Evolutionary conservation across 2,797 vertebrate genomes (phyloP).

Genomic region (Meda fulgida): DNA sequence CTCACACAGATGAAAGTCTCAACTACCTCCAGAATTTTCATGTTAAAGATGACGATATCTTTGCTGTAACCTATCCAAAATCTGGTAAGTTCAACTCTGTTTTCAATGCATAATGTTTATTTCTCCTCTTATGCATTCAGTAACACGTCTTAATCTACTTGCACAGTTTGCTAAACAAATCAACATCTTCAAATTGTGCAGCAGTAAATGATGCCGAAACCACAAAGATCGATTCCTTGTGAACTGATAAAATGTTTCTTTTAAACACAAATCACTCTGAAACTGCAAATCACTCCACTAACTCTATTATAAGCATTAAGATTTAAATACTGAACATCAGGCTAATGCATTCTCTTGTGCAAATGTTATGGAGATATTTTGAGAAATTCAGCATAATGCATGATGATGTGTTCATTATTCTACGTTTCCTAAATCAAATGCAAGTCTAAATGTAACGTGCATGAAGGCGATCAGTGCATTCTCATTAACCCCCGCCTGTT

Average conservation of each 20-base stretch:
- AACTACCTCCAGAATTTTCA: conserved; percentile 64
- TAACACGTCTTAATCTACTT: not conserved
- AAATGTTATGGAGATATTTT: not conserved
- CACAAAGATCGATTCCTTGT: not conserved
- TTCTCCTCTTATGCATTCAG: not conserved
- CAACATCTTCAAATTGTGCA: not conserved
- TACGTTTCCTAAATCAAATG: not conserved
- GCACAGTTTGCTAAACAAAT: not conserved
- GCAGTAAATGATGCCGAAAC: not conserved
- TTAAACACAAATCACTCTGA: not conserved
- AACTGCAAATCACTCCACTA: not conserved
- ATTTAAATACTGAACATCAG: not conserved
- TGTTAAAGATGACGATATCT: conserved; percentile 71
- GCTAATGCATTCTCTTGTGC: not conserved
- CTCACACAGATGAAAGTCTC: conserved; percentile 69
- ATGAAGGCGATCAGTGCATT: not conserved
- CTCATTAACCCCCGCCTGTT: not conserved
- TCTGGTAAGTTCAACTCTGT: conserved; percentile 67
- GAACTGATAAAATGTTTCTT: not conserved
- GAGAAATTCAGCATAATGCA: not conserved
- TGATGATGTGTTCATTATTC: not conserved
- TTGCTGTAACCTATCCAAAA: conserved; percentile 76
- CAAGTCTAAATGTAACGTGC: not conserved
- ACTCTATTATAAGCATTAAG: not conserved
- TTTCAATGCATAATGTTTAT: conserved; percentile 8